Conservation (phyloP, 64 coral and sea anemone species). For the Porites australiensis region DNA sequence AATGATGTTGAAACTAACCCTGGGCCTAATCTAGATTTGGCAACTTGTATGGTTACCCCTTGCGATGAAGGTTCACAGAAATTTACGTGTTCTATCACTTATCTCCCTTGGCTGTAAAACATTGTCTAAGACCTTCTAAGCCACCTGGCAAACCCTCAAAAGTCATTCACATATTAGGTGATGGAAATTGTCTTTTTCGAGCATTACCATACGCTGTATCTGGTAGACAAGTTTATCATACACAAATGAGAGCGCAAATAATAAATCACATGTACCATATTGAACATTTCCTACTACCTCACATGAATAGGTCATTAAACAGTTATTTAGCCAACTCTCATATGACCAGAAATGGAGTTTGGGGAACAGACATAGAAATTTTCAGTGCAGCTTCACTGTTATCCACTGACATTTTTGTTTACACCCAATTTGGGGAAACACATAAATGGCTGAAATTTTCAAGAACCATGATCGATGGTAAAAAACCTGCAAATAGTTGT, state of each 20-base stretch:
- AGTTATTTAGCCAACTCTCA: slow-evolving; percentile 35
- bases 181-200: slow-evolving; percentile 64
- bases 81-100: slow-evolving; percentile 28
- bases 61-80: slow-evolving; percentile 31
- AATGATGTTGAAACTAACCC: background rate
- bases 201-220: slow-evolving; percentile 63
- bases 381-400: too few relatives aligned
- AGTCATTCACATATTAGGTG: slow-evolving; percentile 31
- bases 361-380: too few relatives aligned
- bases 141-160: slow-evolving; percentile 43
- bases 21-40: background rate
- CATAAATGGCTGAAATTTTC: background rate
- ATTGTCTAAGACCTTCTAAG: slow-evolving; percentile 25
- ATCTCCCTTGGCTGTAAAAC: slow-evolving; percentile 53
- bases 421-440: too few relatives aligned
- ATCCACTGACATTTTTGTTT: too few relatives aligned
- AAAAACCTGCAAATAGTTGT: slow-evolving; percentile 27
- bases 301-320: slow-evolving; percentile 55
- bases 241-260: slow-evolving; percentile 16
- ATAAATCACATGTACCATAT: slow-evolving; percentile 59
- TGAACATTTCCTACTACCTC: slow-evolving; percentile 23
- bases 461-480: background rate
- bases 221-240: slow-evolving; percentile 56
- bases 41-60: background rate
- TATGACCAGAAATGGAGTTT: too few relatives aligned